phyloP scores from a whole-genome alignment of 2,888 invertebrate species.

The Azorinus chamasolen region DNA sequence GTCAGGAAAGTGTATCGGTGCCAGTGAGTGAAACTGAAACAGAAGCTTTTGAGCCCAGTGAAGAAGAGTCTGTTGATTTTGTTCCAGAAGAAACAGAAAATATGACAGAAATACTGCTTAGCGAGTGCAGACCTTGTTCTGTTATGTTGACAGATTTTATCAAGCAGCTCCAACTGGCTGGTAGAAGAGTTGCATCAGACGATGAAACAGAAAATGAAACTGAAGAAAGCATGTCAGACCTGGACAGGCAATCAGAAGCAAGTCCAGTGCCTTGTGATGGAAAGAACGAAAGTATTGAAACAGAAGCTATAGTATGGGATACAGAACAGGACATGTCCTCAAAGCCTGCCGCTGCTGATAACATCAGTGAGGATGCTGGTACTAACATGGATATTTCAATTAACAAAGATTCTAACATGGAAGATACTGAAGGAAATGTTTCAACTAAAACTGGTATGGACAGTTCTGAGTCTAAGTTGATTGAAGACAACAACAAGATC shows the following conservation, averaged over 20 bases:
- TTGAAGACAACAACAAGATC: no score
- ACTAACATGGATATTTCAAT: no score
- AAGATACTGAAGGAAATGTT: no score
- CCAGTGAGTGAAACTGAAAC: slow-evolving; percentile 24
- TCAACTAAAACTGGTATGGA: no score
- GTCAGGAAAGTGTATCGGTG: no score
- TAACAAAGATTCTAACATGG: no score
- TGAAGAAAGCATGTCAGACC: slow-evolving; percentile 14
- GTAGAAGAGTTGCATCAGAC: slow-evolving; percentile 5
- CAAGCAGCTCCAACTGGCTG: slow-evolving; percentile 65
- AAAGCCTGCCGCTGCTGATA: no score
- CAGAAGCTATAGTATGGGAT: neutral
- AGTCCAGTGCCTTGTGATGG: slow-evolving; percentile 7
- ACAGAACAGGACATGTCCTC: neutral
- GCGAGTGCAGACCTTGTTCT: slow-evolving; percentile 68
- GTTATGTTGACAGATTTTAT: slow-evolving; percentile 77
- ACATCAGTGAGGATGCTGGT: no score
- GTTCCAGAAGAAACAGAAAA: neutral
- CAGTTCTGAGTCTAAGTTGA: no score
- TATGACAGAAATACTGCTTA: slow-evolving; percentile 25
- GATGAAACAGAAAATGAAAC: slow-evolving; percentile 25
- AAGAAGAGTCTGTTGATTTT: slow-evolving; percentile 13
- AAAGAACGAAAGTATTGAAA: neutral
- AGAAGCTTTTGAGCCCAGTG: neutral
- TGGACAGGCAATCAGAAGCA: slow-evolving; percentile 11